Evolutionary conservation across 2,113 vertebrate species (phyloP).

Genomic region (Diglossa brunneiventris): DNA sequence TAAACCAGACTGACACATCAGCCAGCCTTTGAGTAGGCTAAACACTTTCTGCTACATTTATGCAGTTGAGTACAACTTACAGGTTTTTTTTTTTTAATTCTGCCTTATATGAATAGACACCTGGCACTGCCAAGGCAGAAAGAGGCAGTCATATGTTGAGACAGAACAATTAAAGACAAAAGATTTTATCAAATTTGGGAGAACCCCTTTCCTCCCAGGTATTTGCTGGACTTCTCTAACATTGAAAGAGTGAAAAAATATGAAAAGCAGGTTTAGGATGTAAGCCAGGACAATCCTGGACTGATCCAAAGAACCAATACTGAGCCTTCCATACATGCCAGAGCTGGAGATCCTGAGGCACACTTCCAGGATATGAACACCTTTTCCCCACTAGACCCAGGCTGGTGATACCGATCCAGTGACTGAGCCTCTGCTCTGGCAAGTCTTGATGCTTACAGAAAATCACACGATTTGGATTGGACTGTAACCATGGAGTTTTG

Average conservation of each 20-base stretch:
- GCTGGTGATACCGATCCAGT: rapidly evolving
- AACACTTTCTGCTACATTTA: background rate
- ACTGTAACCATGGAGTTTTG: background rate
- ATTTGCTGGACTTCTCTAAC: background rate
- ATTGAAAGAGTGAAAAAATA: background rate
- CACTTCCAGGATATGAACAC: background rate
- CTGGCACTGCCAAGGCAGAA: background rate
- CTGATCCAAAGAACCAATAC: background rate
- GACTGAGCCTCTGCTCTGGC: background rate
- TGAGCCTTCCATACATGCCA: background rate
- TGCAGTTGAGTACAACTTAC: background rate
- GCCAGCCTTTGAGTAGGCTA: background rate
- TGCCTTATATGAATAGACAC: background rate
- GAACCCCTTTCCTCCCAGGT: background rate
- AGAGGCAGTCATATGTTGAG: background rate
- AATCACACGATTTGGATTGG: background rate
- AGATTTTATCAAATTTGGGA: background rate
- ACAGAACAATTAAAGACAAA: background rate
- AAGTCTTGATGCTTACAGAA: background rate
- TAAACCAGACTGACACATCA: background rate
- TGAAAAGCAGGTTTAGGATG: background rate
- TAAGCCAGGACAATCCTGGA: background rate
- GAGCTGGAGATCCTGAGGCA: background rate
- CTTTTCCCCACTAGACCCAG: background rate
- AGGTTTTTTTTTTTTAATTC: background rate